Evolutionary conservation across 2,113 vertebrate genomes (phyloP), one percentile per base, ranked within the genome.

Genomic region (Nothobranchius furzeri): DNA sequence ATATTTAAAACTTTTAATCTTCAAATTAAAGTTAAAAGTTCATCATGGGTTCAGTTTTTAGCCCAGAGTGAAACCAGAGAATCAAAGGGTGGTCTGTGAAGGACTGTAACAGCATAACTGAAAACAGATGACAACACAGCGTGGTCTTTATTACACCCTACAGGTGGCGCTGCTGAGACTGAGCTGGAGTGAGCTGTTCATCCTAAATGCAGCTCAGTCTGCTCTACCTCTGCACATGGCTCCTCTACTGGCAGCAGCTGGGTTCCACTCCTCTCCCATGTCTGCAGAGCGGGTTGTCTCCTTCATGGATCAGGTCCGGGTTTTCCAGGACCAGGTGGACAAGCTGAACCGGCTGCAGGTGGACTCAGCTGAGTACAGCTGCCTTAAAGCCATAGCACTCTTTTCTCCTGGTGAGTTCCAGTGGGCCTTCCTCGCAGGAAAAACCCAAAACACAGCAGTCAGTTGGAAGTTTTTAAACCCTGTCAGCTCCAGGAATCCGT

Each of bases 261-360:
- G 97, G 1, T 95, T 98, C 75, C 97, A 98, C 67, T 94, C 96
- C 1, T 91, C 96, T 0, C 97, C 96, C 78, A 98, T 99, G 97
- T 94, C 96, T 0, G 97, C 96, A 0, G 96, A 98, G 78, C 92
- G 96, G 0, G 96, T 98, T 0, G 97, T 98, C 68, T 93, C 96
- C 83, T 99, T 99, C 92, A 99, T 99, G 97, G 96, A 99, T 82
- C 96, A 98, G 93, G 95, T 99, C 83, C 91, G 97, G 6, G 86
- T 97, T 47, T 98, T 99, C 85, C 97, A 99, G 94, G 97, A 98
- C 78, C 97, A 99, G 92, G 96, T 98, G 90, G 96, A 99, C 87
- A 98, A 98, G 89, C 93, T 99, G 69, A 94, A 95, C 82, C 81
- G 95, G 60, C 92, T 99, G 60, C 97, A 98, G 85, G 96, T 99